Evolutionary conservation across 2,113 vertebrate genomes (phyloP).

Genomic region (Alexandromys fortis): DNA sequence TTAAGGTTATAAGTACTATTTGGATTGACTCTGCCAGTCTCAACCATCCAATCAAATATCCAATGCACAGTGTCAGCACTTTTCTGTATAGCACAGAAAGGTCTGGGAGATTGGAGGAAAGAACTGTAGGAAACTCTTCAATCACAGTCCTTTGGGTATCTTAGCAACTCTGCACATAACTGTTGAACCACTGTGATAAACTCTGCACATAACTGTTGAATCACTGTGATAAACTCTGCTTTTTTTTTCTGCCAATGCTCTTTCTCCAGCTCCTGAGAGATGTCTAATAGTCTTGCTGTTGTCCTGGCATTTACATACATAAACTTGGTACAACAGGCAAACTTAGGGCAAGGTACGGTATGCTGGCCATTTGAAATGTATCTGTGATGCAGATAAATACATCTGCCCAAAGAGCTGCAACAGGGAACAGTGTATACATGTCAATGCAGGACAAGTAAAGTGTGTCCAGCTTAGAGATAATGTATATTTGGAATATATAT

Average conservation of each 20-base stretch:
- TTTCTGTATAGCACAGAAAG: slow-evolving; percentile 53
- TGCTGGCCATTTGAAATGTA: slow-evolving; percentile 27
- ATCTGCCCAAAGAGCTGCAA: slow-evolving; percentile 12
- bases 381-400: neutral
- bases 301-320: neutral
- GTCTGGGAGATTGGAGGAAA: neutral
- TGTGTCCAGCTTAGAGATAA: slow-evolving; percentile 4
- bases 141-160: neutral
- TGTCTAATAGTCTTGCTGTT: slow-evolving; percentile 11
- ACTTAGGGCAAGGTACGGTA: slow-evolving; percentile 29
- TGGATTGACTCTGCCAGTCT: slow-evolving; percentile 19
- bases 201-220: neutral
- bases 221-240: neutral
- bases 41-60: neutral
- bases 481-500: neutral
- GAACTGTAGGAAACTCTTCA: slow-evolving; percentile 2
- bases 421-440: neutral
- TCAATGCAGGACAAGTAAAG: slow-evolving; percentile 30
- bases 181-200: neutral
- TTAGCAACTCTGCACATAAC: neutral
- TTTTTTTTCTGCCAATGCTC: slow-evolving; percentile 37
- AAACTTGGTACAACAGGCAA: neutral
- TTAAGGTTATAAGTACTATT: slow-evolving; percentile 11
- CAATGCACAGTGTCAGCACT: slow-evolving; percentile 49
- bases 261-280: slow-evolving; percentile 32